Evolutionary conservation across 2,797 vertebrate species (phyloP).

Genomic region (Tympanoctomys barrerae): DNA sequence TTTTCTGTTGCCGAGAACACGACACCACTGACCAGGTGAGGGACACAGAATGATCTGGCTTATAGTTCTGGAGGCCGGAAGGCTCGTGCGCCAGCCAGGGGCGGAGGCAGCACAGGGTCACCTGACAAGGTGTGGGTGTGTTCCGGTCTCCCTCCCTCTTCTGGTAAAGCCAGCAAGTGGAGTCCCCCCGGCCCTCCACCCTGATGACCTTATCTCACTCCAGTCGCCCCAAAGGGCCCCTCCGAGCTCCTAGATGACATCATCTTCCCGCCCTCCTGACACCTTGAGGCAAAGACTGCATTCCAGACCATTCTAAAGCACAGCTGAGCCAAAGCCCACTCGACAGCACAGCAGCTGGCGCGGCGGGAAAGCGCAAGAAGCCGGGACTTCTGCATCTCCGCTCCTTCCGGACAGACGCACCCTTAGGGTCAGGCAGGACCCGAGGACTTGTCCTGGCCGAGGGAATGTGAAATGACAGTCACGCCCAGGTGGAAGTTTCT

Average conservation of each 20-base stretch:
- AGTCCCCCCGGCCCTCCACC: not conserved
- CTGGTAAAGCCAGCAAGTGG: not conserved
- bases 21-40: not conserved
- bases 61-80: no score
- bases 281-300: not conserved
- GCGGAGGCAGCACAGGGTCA: not conserved
- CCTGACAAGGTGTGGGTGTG: no score
- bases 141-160: not conserved
- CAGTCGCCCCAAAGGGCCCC: not conserved
- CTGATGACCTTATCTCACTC: not conserved
- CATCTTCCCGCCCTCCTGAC: not conserved
- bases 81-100: not conserved
- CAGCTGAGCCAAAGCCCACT: not conserved
- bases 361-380: fast-evolving
- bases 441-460: not conserved
- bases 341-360: fast-evolving
- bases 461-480: not conserved
- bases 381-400: not conserved
- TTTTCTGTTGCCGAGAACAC: not conserved
- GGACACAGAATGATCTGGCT: not conserved
- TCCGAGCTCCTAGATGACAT: not conserved
- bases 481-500: not conserved
- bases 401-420: not conserved
- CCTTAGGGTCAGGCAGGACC: not conserved
- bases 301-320: no score